These are phyloP conservation scores for Unio pictorum DNA, from an alignment of 2,888 invertebrate genomes.

Conservation along the genomic window DNA sequence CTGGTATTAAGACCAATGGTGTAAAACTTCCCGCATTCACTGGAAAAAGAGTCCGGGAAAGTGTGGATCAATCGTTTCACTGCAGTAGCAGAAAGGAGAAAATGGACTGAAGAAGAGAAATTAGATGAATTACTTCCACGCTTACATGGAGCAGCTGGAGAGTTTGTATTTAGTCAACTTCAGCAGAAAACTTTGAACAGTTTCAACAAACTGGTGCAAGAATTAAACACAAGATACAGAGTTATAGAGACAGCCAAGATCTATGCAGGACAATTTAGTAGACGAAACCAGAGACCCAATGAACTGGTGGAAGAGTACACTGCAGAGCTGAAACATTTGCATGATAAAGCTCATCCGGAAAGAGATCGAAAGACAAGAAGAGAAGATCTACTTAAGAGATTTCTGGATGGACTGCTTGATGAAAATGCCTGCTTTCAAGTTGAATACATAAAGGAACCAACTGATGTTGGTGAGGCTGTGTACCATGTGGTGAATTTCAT, in stretches of 20 bases:
- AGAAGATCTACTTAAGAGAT: slow-evolving; percentile 2
- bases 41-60: too few species aligned
- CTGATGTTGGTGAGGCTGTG: slow-evolving; percentile 4
- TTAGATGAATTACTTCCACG: too few species aligned
- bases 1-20: too few species aligned
- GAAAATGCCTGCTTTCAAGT: slow-evolving; percentile 5
- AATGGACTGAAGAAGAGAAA: too few species aligned
- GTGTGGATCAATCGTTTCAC: too few species aligned
- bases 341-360: background rate
- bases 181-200: background rate
- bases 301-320: slow-evolving; percentile 1
- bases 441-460: slow-evolving; percentile 5
- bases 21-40: too few species aligned
- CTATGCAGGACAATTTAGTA: background rate
- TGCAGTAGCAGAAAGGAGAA: too few species aligned
- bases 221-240: slow-evolving; percentile 5
- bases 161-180: too few species aligned
- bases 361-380: background rate
- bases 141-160: too few species aligned
- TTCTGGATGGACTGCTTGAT: slow-evolving; percentile 4
- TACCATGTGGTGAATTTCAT: slow-evolving; percentile 5
- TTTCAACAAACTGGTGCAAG: slow-evolving; percentile 3
- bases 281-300: background rate
- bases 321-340: slow-evolving; percentile 1
- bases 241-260: slow-evolving; percentile 2